These are phyloP conservation scores for Apostichopus japonicus DNA, from an alignment of 35 echinoderm and acorn worm genomes.

Conservation along the genomic window DNA sequence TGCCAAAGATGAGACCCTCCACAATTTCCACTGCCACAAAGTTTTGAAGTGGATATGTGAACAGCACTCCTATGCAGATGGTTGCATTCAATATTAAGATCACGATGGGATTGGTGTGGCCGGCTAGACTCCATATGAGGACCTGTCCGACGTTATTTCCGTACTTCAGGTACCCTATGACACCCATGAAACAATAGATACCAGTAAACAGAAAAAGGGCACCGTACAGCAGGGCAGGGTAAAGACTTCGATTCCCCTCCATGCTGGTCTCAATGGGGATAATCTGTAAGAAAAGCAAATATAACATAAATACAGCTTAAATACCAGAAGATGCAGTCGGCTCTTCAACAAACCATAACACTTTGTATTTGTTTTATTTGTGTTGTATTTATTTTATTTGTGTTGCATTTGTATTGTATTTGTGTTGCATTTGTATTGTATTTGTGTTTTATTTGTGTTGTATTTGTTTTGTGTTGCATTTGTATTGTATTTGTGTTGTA, in stretches of 20 bases:
- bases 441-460: too few species aligned
- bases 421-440: too few species aligned
- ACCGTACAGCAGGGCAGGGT: constrained; percentile 78
- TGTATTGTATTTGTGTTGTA: too few species aligned
- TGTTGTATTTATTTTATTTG: too few species aligned
- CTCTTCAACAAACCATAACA: too few species aligned
- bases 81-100: constrained; percentile 56
- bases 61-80: constrained; percentile 71
- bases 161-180: constrained; percentile 82
- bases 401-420: too few species aligned
- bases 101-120: not conserved
- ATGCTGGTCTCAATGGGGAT: constrained; percentile 98
- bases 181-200: constrained; percentile 72
- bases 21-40: constrained; percentile 88
- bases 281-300: constrained; percentile 62
- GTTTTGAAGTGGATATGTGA: constrained; percentile 88
- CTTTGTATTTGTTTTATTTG: too few species aligned
- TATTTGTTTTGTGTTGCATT: too few species aligned
- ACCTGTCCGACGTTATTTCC: constrained; percentile 70
- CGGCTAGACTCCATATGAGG: constrained; percentile 78
- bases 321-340: too few species aligned
- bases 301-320: too few species aligned
- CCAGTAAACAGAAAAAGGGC: constrained; percentile 72
- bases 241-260: constrained; percentile 74
- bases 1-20: constrained; percentile 68